Base-by-base conservation (phyloP, 2,113 vertebrate genomes). In the Irena cyanogastra region DNA sequence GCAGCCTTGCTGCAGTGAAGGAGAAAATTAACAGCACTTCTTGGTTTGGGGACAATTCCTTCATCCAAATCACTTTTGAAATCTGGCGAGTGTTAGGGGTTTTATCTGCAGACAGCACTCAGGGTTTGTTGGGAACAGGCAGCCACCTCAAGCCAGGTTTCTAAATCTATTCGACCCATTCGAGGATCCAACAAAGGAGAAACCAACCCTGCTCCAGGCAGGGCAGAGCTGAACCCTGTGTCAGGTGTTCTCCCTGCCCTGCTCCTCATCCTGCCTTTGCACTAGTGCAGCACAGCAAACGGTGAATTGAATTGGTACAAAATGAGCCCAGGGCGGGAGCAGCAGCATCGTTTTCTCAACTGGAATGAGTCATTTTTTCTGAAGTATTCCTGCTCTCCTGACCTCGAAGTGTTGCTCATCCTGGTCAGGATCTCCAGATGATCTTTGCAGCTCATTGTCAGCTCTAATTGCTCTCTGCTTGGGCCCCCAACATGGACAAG, bases 401-500 rank as follows among this genome's bases (percentile, higher is more conserved):
- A 81, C 89, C 92, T 59, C 60, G 5, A 19, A 1, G 22, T 13
- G 3, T 57, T 86, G 92, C 89, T 83, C 44, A 8, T 79, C 71
- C 61, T 52, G 74, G 60, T 68, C 72, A 35, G 79, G 47, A 66
- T 92, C 81, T 75, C 80, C 81, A 86, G 65, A 59, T 3, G 0
- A 52, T 47, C 42, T 93, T 79, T 63, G 59, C 35, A 49, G 84
- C 10, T 19, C 64, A 2, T 64, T 81, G 47, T 86, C 82, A 81
- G 90, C 72, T 66, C 66, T 91, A 68, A 95, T 91, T 95, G 72
- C 88, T 90, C 53, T 57, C 80, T 91, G 77, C 75, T 56, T 16
- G 6, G 37, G 47, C 64, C 79, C 4, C 35, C 39, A 33, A 33
- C 41, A 5, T 1, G 2, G 26, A 37, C 56, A 17, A 52, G 75